Evolutionary conservation across 2,113 vertebrate species (phyloP).

Genomic region (Hymenochirus boettgeri): DNA sequence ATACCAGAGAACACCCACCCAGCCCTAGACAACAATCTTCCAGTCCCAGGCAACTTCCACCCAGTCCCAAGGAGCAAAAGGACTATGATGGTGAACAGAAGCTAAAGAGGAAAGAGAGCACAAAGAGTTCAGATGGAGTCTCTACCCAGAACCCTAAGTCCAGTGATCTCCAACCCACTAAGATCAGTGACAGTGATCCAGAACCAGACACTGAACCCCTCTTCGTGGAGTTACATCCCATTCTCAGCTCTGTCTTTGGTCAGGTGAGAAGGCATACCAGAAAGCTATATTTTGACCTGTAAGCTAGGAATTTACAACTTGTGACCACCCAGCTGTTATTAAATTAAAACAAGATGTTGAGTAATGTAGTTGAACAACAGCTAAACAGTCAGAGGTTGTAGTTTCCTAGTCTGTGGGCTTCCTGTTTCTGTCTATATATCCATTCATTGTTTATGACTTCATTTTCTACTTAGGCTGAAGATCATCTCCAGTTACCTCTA

Average conservation of each 20-base stretch:
- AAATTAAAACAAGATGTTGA: no score
- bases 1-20: conserved; percentile 38
- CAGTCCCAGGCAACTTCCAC: conserved; percentile 51
- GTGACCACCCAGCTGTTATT: no score
- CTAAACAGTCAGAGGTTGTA: no score
- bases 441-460: no score
- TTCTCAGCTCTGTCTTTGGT: conserved; percentile 89
- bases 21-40: conserved; percentile 48
- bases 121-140: conserved; percentile 16
- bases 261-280: conserved; percentile 93
- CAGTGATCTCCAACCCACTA: conserved; percentile 45
- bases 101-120: conserved; percentile 23
- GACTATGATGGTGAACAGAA: conserved; percentile 45
- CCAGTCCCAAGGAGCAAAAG: conserved; percentile 49
- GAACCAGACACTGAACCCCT: conserved; percentile 69
- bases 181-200: conserved; percentile 54
- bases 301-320: no score
- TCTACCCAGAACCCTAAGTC: background rate
- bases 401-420: no score
- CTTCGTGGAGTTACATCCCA: conserved; percentile 73
- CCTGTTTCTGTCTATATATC: no score
- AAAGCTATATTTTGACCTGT: no score
- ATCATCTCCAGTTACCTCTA: no score
- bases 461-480: no score
- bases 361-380: no score